These are phyloP conservation scores for Timema podura DNA, from an alignment of 2,888 invertebrate genomes.

Conservation along the genomic window DNA sequence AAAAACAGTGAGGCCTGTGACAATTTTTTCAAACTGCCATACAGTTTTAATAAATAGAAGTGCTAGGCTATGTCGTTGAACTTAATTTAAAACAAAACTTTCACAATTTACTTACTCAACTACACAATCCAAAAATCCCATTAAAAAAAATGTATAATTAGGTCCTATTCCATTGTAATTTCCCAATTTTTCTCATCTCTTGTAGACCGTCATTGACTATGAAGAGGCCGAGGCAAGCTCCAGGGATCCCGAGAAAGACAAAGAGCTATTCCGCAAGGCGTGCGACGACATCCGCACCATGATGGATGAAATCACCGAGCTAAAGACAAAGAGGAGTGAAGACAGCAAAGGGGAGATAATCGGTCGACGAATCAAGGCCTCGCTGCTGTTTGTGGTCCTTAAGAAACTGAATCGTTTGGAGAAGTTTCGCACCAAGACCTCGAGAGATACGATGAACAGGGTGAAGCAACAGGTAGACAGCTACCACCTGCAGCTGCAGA, in stretches of 20 bases:
- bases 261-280: conserved; percentile 60
- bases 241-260: conserved; percentile 64
- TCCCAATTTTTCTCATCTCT: conserved; percentile 22
- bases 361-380: conserved; percentile 66
- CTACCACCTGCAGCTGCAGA: conserved; percentile 85
- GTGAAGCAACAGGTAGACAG: conserved; percentile 88
- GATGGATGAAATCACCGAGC: conserved; percentile 63
- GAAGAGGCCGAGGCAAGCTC: conserved; percentile 70
- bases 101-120: too few relatives aligned
- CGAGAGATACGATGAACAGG: conserved; percentile 73
- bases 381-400: conserved; percentile 72
- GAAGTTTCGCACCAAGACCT: conserved; percentile 79
- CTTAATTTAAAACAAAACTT: too few relatives aligned
- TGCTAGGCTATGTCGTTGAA: too few relatives aligned
- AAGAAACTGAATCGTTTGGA: conserved; percentile 88
- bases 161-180: too few relatives aligned
- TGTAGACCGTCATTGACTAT: conserved; percentile 62
- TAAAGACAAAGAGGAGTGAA: conserved; percentile 54
- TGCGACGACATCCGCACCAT: conserved; percentile 66
- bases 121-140: too few relatives aligned
- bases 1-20: too few relatives aligned
- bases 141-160: too few relatives aligned
- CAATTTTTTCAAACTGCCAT: too few relatives aligned
- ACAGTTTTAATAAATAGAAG: too few relatives aligned
- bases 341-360: conserved; percentile 60